Evolutionary conservation across 2,113 vertebrate species (phyloP).

Genomic region (Peucedramus taeniatus): DNA sequence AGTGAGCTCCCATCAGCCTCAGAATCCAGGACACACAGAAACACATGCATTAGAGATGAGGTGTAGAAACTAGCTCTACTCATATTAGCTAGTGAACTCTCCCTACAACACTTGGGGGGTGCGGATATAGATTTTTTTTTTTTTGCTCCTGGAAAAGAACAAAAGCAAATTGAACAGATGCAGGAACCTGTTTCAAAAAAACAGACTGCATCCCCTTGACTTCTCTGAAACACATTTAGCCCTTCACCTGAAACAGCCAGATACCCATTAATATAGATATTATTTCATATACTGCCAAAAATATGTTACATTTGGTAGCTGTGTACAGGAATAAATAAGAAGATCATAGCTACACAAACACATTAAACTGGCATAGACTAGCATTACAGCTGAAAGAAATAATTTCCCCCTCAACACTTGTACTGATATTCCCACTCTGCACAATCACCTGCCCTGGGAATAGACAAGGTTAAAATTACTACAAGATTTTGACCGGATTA

Average conservation of each 20-base stretch:
- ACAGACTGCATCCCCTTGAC: neutral
- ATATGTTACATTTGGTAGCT: neutral
- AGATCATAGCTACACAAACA: neutral
- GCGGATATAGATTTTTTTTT: neutral
- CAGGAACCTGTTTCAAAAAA: neutral
- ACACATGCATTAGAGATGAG: neutral
- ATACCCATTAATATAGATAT: neutral
- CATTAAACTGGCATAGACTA: neutral
- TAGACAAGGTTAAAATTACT: neutral
- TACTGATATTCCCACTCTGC: neutral
- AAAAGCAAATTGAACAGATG: neutral
- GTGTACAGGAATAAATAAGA: neutral
- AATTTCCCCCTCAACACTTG: neutral
- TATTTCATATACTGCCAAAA: constrained; percentile 11
- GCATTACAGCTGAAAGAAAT: neutral
- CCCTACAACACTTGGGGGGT: accelerated
- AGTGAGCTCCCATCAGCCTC: neutral
- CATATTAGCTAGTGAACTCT: neutral
- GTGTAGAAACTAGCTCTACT: neutral
- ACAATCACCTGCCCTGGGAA: neutral
- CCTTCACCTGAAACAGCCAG: neutral
- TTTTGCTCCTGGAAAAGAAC: neutral
- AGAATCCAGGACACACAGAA: neutral
- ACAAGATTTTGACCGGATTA: neutral
- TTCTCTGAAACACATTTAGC: neutral